phyloP scores from a whole-genome alignment of 2,113 vertebrate genomes.

The Rostratula benghalensis region DNA sequence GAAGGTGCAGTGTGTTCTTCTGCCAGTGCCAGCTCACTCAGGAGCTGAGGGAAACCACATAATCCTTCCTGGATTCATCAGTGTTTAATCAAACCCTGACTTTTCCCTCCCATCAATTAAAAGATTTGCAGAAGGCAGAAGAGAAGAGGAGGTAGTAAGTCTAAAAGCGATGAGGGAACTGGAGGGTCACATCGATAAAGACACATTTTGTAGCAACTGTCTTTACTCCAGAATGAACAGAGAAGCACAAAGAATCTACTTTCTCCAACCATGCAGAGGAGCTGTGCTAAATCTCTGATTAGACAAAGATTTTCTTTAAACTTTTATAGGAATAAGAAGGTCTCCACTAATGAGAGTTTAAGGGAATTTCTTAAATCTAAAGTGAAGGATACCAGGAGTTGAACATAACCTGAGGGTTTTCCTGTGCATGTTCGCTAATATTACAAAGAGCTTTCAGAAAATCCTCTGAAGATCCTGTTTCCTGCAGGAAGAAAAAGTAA shows the following conservation, averaged over 20 bases:
- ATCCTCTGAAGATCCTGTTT: constrained; percentile 73
- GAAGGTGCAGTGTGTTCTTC: neutral
- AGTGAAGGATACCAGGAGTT: constrained; percentile 79
- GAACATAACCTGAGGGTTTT: constrained; percentile 82
- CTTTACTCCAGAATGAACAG: constrained; percentile 30
- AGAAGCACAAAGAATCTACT: constrained; percentile 10
- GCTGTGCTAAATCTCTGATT: constrained; percentile 70
- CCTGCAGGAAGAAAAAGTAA: constrained; percentile 62
- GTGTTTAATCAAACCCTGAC: constrained; percentile 33
- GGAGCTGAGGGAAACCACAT: neutral
- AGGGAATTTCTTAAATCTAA: constrained; percentile 79
- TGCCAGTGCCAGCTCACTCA: neutral
- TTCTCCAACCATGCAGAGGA: constrained; percentile 29
- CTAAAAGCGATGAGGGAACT: neutral
- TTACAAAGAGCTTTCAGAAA: constrained; percentile 78
- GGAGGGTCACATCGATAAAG: constrained; percentile 35
- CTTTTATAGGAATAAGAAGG: constrained; percentile 75
- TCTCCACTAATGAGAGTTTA: constrained; percentile 81
- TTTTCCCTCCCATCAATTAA: constrained; percentile 41
- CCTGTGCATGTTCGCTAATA: constrained; percentile 79
- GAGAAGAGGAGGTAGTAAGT: neutral
- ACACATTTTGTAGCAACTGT: constrained; percentile 49
- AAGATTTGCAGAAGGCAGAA: constrained; percentile 28
- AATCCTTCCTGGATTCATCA: neutral
- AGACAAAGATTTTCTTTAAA: constrained; percentile 75